Conservation (phyloP, 2,797 vertebrate genomes). For the Clarias laeviceps region DNA sequence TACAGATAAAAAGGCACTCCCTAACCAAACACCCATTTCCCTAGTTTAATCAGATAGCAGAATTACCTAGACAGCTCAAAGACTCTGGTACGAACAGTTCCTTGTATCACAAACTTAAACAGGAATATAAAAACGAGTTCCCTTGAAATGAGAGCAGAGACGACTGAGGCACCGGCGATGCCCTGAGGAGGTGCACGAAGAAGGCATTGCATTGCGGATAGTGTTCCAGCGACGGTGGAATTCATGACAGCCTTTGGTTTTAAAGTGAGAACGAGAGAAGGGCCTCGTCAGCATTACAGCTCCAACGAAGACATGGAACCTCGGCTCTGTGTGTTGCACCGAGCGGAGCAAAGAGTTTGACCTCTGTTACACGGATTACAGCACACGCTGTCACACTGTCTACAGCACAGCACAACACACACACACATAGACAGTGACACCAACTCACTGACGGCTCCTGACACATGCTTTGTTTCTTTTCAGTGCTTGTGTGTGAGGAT, state of each 20-base stretch:
- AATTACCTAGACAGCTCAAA: neutral
- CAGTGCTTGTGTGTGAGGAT: conserved; percentile 2
- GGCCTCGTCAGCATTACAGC: neutral
- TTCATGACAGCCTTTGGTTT: neutral
- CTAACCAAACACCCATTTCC: neutral
- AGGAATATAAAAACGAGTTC: neutral
- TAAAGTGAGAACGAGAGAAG: conserved; percentile 8
- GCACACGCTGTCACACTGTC: neutral
- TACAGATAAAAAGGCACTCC: neutral
- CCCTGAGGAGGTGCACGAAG: neutral
- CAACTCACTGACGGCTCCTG: neutral
- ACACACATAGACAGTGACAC: neutral
- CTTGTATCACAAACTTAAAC: neutral
- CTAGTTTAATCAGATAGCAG: neutral
- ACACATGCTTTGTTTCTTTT: neutral
- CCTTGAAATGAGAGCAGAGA: neutral
- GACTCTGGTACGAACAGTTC: neutral
- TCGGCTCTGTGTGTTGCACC: neutral
- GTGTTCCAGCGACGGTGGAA: conserved; percentile 10
- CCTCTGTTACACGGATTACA: neutral
- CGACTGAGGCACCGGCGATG: neutral
- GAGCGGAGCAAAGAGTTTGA: neutral
- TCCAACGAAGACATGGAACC: neutral
- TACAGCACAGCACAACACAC: neutral
- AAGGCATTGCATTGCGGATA: neutral